Evolutionary conservation across 2,113 vertebrate species (phyloP).

Genomic region (Nettapus auritus): DNA sequence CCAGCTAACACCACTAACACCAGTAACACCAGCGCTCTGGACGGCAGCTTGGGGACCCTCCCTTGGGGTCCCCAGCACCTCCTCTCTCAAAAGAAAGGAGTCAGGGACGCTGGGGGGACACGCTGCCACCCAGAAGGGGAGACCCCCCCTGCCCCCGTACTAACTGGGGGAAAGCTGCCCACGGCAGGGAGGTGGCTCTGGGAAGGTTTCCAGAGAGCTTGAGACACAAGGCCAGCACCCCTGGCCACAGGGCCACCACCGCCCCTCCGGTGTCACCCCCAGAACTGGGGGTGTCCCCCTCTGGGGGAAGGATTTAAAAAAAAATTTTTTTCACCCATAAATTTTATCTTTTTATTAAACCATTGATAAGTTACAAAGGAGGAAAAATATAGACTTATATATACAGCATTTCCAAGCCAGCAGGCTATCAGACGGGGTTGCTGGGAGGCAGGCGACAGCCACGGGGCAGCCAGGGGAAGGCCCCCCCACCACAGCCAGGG

Average conservation of each 20-base stretch:
- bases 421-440: neutral
- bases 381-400: slow-evolving; percentile 76
- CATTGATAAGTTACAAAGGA: slow-evolving; percentile 76
- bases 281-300: neutral
- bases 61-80: neutral
- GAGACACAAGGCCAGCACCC: neutral
- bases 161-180: neutral
- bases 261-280: neutral
- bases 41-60: neutral
- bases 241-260: neutral
- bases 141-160: neutral
- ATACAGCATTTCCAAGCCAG: slow-evolving; percentile 70
- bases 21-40: neutral
- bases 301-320: neutral
- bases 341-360: slow-evolving; percentile 76
- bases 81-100: neutral
- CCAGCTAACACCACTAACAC: slow-evolving; percentile 54
- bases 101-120: neutral
- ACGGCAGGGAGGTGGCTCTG: neutral
- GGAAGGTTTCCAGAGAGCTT: neutral
- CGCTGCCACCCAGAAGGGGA: neutral
- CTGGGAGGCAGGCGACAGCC: neutral
- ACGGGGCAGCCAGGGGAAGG: neutral
- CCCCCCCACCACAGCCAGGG: neutral
- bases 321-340: slow-evolving; percentile 31